Evolutionary conservation across 1,140 invertebrate species (phyloP), one percentile per base, ranked within the genome.

Genomic region (Zaprionus kolodkinae): DNA sequence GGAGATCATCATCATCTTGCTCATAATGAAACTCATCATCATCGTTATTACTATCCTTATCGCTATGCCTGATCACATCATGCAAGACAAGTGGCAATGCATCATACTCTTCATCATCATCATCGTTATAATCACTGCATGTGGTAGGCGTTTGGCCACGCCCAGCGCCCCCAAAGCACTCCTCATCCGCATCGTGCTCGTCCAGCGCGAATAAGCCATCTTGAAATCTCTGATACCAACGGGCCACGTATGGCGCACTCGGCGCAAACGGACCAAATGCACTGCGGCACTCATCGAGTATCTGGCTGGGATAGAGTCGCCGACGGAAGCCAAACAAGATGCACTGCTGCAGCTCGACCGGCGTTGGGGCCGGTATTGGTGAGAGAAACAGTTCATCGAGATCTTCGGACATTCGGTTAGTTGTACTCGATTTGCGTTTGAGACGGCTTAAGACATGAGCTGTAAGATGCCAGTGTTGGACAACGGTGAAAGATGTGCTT

Each of bases 361-460:
- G 48, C 57, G 86, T 75, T 57, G 85, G 85, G 7, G 81, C 81
- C 75, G 85, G 85, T 72, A 89, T 88, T 45, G 85, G 85, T n/a
- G 86, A 76, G 30, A 88, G 71, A 40, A 88, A 88, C 48, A 88
- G 78, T 55, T 88, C 84, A 68, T 88, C 84, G 77, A 88, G 85
- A 68, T 88, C 84, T 78, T 88, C 84, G 78, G 84, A 88, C 84
- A 88, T 88, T 69, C 66, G 68, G 56, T 25, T 57, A 36, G 75
- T 61, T 66, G 71, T 68, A 66, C 35, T 70, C 45, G 77, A 64
- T 17, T 75, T 82, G 70, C 80, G 80, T 61, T 75, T 84, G 35
- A 88, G 76, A 70, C 84, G 81, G 68, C 85, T 72, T 84, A 88
- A 80, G 80, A 89, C 84, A 88, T 88, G 84, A 85, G 85, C 85